These are phyloP conservation scores for Anhinga rufa DNA, from an alignment of 2,113 vertebrate genomes.

Conservation along the genomic window DNA sequence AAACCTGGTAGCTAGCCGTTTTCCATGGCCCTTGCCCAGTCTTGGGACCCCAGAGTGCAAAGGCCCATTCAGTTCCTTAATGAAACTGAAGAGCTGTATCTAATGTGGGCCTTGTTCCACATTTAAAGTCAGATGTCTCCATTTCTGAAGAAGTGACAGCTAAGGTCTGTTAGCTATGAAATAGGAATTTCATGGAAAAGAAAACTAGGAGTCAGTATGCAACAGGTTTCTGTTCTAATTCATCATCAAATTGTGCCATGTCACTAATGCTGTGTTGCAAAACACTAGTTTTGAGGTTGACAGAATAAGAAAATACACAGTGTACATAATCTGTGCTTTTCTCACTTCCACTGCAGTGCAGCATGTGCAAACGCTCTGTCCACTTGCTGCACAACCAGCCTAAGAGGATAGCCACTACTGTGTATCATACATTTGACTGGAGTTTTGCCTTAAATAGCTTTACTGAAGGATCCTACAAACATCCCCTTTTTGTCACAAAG, in stretches of 20 bases:
- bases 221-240: background rate
- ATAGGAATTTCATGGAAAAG: background rate
- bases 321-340: background rate
- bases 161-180: background rate
- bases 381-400: background rate
- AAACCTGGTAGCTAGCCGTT: background rate
- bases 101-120: background rate
- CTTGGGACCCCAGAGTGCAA: background rate
- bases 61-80: background rate
- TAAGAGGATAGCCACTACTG: background rate
- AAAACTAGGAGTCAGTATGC: background rate
- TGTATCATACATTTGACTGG: background rate
- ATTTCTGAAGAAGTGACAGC: background rate
- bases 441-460: conserved; percentile 50
- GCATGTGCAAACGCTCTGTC: background rate
- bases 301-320: background rate
- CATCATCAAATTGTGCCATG: background rate
- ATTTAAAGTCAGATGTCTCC: background rate
- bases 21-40: background rate
- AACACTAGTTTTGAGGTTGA: background rate
- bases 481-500: background rate
- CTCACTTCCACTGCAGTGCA: background rate
- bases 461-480: background rate
- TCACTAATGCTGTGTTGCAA: background rate
- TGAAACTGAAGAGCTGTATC: background rate